Evolutionary conservation across 2,113 vertebrate species (phyloP).

Genomic region (Gorilla gorilla): DNA sequence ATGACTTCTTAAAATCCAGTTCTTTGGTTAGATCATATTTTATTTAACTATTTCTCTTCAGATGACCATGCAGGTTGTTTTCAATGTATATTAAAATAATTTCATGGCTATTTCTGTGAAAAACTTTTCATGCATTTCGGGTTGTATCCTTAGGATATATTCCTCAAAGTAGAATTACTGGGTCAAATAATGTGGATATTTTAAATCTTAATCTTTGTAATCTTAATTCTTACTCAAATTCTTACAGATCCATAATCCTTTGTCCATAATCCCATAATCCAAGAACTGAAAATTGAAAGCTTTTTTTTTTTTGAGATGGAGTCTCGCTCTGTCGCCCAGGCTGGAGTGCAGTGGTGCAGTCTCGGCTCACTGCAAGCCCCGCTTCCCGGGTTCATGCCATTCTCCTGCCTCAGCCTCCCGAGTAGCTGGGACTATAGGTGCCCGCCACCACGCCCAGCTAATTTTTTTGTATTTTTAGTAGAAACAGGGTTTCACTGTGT

Average conservation of each 20-base stretch:
- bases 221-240: slow-evolving; percentile 39
- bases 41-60: neutral
- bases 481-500: too few relatives aligned
- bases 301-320: too few relatives aligned
- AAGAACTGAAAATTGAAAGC: neutral
- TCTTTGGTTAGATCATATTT: neutral
- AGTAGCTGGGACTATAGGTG: too few relatives aligned
- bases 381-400: too few relatives aligned
- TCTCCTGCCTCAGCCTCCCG: too few relatives aligned
- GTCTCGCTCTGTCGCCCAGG: too few relatives aligned
- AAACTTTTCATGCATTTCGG: neutral
- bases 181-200: neutral
- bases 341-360: too few relatives aligned
- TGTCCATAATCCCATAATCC: neutral
- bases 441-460: too few relatives aligned
- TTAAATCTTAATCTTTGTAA: neutral
- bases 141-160: neutral
- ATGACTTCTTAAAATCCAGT: neutral
- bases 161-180: neutral
- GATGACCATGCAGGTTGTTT: neutral
- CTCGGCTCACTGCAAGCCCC: too few relatives aligned
- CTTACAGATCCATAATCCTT: neutral
- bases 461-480: too few relatives aligned
- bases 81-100: slow-evolving; percentile 17
- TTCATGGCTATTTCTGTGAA: neutral